Base-by-base conservation (phyloP, 2,888 invertebrate species). In the Trisateles emortualis region DNA sequence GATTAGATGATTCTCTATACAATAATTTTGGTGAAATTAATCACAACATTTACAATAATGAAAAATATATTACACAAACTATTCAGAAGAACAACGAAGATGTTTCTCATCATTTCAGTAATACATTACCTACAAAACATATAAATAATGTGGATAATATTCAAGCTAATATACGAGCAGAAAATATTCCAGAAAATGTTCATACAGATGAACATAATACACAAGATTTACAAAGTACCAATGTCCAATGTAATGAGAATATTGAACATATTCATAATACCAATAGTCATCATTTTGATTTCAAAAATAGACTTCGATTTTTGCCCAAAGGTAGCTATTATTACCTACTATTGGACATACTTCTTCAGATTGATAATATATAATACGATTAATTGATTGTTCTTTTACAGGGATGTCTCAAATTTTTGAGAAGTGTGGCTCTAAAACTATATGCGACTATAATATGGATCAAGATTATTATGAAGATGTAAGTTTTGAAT, bases 291-390 rank as follows among this genome's bases (percentile, higher is more conserved):
- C 51, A 66, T 75, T 93, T 89, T 69, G 71, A 81, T 56, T 72
- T 94, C 9, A 84, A 78, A 43, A 83, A 83, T 64, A 85, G 94
- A 68, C 80, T 79, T n/a, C 79, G 84, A 22, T 94, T 94, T 78
- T 61, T 95, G 26, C 95, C 95, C 0, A 95, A 94, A 92, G 95
- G 95, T 92, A 75, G 19, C 19, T 48, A 3, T 32, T 0, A 4
- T 14, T 14, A 9, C n/a, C 9, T 29, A 29, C n/a, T 24, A 24
- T 8, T 29, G 29, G 9, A 29, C 29, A 29, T 24, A 24, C 4
- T 24, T 1, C 24, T 8, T 4, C 8, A 24, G 4, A 24, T 1
- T 24, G 0, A 35, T 1, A 6, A 16, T 11, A 41, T 8, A 26
- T 49, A 13, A 36, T 9, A 2, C 11, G 24, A 11, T 32, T 16